These are phyloP conservation scores for Lasioglossum vierecki DNA, from an alignment of 2,888 invertebrate species.

Conservation along the genomic window DNA sequence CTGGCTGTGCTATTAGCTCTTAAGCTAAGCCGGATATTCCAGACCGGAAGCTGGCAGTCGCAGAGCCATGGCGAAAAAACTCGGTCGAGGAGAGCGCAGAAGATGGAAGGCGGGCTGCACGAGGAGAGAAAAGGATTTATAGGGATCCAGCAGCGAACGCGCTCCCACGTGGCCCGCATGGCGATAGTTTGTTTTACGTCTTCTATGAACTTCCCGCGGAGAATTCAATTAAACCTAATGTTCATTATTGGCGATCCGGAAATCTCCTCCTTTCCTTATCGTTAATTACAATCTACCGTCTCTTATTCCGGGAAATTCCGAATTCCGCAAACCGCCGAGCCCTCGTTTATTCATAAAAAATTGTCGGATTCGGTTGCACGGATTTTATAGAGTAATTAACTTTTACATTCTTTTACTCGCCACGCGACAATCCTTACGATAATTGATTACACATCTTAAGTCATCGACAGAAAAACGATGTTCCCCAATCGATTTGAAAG, in stretches of 20 bases:
- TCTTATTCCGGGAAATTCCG: slow-evolving; percentile 46
- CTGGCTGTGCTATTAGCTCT: slow-evolving; percentile 77
- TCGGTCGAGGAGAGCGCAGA: slow-evolving; percentile 11
- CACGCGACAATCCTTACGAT: not conserved
- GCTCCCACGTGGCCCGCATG: slow-evolving; percentile 60
- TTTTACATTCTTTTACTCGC: not conserved
- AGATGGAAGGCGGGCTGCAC: slow-evolving; percentile 21
- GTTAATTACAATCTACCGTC: slow-evolving; percentile 15
- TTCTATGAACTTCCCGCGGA: slow-evolving; percentile 37
- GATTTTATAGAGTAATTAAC: not conserved
- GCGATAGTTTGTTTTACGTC: slow-evolving; percentile 71
- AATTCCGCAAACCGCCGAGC: not conserved
- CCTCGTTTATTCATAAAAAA: not conserved
- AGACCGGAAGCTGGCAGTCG: slow-evolving; percentile 72
- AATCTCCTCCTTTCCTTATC: slow-evolving; percentile 4
- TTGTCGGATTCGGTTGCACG: not conserved
- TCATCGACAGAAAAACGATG: not conserved
- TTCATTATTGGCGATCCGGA: slow-evolving; percentile 25
- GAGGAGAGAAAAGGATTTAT: slow-evolving; percentile 62
- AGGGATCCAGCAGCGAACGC: slow-evolving; percentile 71
- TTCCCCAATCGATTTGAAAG: not conserved
- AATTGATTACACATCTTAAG: not conserved
- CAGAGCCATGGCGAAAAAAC: slow-evolving; percentile 41
- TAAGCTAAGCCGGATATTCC: slow-evolving; percentile 79
- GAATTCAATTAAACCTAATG: slow-evolving; percentile 58